phyloP scores from a whole-genome alignment of 2,113 vertebrate species.

The Ailuropoda melanoleuca region DNA sequence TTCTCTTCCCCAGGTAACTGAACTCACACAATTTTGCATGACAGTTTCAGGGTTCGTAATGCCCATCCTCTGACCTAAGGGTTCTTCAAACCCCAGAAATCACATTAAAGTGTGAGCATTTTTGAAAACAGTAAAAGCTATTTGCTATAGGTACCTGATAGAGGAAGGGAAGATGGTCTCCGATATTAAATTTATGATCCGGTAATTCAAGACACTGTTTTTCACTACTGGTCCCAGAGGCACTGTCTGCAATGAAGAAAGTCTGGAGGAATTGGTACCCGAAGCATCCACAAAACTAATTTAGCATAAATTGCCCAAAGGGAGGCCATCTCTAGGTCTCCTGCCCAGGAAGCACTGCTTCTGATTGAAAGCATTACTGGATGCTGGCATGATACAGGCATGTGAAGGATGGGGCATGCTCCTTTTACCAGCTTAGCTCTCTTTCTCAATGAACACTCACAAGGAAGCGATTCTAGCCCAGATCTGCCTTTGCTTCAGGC shows the following conservation, averaged over 20 bases:
- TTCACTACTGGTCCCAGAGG: not conserved
- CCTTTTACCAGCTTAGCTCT: not conserved
- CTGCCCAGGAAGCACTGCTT: not conserved
- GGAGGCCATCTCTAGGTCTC: not conserved
- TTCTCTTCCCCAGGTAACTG: not conserved
- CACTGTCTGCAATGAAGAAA: not conserved
- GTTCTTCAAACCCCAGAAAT: not conserved
- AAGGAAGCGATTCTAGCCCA: not conserved
- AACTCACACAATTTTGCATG: not conserved
- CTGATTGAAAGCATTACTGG: not conserved
- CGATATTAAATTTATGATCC: slow-evolving; percentile 1
- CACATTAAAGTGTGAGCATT: not conserved
- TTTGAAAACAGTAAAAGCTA: not conserved
- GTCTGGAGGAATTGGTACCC: not conserved
- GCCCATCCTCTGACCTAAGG: not conserved
- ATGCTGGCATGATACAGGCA: accelerated
- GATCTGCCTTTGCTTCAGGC: too few relatives aligned
- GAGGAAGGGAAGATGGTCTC: not conserved
- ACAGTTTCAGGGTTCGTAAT: not conserved
- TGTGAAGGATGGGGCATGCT: not conserved
- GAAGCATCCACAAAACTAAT: slow-evolving; percentile 26
- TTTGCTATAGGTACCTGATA: not conserved
- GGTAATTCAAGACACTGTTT: not conserved
- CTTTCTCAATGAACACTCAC: not conserved
- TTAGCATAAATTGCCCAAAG: not conserved